Evolutionary conservation across 2,888 invertebrate species (phyloP).

Genomic region (Oligia strigilis): DNA sequence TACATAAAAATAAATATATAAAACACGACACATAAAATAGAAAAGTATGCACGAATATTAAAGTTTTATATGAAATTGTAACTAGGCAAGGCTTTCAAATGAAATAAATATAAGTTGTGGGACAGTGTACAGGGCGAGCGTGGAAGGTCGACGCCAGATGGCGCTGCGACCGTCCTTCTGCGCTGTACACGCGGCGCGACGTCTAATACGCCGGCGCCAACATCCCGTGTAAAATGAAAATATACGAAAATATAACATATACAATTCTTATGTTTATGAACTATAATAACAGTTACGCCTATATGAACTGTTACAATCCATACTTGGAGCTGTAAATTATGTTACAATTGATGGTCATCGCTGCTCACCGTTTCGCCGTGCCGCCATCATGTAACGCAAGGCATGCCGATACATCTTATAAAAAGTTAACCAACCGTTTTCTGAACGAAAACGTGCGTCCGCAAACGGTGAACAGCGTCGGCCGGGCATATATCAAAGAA

Average conservation of each 20-base stretch:
- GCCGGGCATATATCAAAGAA: slow-evolving; percentile 69
- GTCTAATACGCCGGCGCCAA: slow-evolving; percentile 41
- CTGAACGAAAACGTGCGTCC: slow-evolving; percentile 42
- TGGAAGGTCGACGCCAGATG: slow-evolving; percentile 28
- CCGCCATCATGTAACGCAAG: slow-evolving; percentile 48
- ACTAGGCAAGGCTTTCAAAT: slow-evolving; percentile 84
- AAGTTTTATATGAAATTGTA: slow-evolving; percentile 81
- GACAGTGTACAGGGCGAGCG: slow-evolving; percentile 68
- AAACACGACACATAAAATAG: slow-evolving; percentile 88
- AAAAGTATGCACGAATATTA: slow-evolving; percentile 83
- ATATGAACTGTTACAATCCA: slow-evolving; percentile 86
- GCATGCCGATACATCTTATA: slow-evolving; percentile 52
- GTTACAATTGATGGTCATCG: slow-evolving; percentile 76
- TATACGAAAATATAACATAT: slow-evolving; percentile 88
- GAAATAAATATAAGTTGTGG: slow-evolving; percentile 81
- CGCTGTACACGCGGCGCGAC: slow-evolving; percentile 26
- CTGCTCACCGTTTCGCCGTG: slow-evolving; percentile 53
- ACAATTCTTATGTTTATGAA: slow-evolving; percentile 89
- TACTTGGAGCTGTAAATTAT: slow-evolving; percentile 84
- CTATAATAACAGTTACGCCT: slow-evolving; percentile 89
- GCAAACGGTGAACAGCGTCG: slow-evolving; percentile 56
- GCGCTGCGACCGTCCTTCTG: slow-evolving; percentile 27
- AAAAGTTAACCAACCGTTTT: slow-evolving; percentile 45
- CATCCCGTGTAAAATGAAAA: slow-evolving; percentile 80
- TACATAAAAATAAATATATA: slow-evolving; percentile 88